Evolutionary conservation across 1,140 invertebrate genomes (phyloP).

Genomic region (Drosophila miranda): DNA sequence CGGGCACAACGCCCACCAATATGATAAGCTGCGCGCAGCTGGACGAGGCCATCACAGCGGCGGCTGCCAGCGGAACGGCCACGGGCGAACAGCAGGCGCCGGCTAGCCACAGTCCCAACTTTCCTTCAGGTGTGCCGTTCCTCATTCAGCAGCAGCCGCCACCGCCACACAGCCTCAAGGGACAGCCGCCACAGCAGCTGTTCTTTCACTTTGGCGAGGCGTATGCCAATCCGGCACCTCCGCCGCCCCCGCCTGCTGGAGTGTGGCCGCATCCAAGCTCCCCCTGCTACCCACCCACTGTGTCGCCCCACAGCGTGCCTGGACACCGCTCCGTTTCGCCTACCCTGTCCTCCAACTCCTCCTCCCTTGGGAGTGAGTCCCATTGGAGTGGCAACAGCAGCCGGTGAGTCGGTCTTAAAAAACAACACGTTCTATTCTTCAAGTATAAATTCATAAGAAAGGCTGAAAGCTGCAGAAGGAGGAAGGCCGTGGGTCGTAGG

Average conservation of each 20-base stretch:
- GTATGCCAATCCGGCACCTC: conserved; percentile 4
- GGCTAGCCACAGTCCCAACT: conserved; percentile 11
- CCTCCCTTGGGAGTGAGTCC: conserved; percentile 49
- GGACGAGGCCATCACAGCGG: conserved; percentile 70
- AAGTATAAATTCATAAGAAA: too few species aligned
- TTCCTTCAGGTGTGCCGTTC: too few species aligned
- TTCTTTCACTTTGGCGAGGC: conserved; percentile 53
- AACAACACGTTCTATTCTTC: too few species aligned
- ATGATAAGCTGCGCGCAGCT: conserved; percentile 74
- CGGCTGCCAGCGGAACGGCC: conserved; percentile 47
- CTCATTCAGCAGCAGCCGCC: conserved; percentile 1
- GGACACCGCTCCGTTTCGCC: conserved; percentile 45
- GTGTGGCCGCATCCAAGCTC: conserved; percentile 44
- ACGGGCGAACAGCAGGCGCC: conserved; percentile 9
- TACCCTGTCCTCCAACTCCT: conserved; percentile 34
- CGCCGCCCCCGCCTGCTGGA: background rate
- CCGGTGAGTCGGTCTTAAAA: conserved; percentile 31
- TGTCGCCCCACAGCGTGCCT: conserved; percentile 7
- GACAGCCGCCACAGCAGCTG: conserved; percentile 35
- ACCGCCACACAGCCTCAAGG: conserved; percentile 5
- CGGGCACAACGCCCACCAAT: conserved; percentile 53
- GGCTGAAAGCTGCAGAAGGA: too few species aligned
- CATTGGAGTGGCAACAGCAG: conserved; percentile 47
- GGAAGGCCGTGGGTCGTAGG: too few species aligned
- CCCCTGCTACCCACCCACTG: conserved; percentile 33